phyloP scores from a whole-genome alignment of 1,140 invertebrate genomes.

The Lethrus apterus region DNA sequence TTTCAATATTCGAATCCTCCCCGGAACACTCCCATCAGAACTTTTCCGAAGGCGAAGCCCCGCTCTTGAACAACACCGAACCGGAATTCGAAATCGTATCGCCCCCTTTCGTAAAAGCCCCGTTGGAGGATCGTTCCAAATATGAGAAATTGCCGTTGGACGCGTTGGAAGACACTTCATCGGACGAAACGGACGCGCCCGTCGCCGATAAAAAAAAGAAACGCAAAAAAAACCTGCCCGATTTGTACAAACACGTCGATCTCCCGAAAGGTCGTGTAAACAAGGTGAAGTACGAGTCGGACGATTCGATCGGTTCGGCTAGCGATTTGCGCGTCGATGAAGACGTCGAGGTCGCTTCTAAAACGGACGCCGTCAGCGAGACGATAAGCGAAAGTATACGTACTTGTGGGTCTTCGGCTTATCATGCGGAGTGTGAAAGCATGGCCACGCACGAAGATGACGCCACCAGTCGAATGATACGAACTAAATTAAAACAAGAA shows the following conservation, averaged over 20 bases:
- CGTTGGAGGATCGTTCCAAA: conserved; percentile 67
- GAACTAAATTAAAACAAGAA: conserved; percentile 37
- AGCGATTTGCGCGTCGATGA: conserved; percentile 56
- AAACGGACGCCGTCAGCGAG: conserved; percentile 45
- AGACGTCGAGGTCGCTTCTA: conserved; percentile 34
- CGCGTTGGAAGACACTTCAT: conserved; percentile 53
- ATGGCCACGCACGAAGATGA: conserved; percentile 58
- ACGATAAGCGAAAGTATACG: conserved; percentile 59
- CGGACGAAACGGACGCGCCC: conserved; percentile 44
- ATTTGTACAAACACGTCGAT: conserved; percentile 44
- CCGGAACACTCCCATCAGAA: conserved; percentile 14
- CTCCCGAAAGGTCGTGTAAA: conserved; percentile 39
- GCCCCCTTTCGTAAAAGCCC: conserved; percentile 54
- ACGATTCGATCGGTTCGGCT: conserved; percentile 69
- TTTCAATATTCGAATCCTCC: conserved; percentile 17
- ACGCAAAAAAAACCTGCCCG: conserved; percentile 31
- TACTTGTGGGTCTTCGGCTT: conserved; percentile 61
- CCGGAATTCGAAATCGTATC: conserved; percentile 33
- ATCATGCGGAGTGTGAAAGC: conserved; percentile 65
- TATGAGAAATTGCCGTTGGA: conserved; percentile 66
- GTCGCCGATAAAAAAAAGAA: conserved; percentile 35
- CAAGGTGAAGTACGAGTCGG: conserved; percentile 42
- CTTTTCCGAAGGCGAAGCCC: conserved; percentile 31
- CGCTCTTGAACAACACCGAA: conserved; percentile 28
- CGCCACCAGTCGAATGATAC: conserved; percentile 40